Conservation (phyloP, 2,888 invertebrate species). For the Dexiosoma caninum region DNA sequence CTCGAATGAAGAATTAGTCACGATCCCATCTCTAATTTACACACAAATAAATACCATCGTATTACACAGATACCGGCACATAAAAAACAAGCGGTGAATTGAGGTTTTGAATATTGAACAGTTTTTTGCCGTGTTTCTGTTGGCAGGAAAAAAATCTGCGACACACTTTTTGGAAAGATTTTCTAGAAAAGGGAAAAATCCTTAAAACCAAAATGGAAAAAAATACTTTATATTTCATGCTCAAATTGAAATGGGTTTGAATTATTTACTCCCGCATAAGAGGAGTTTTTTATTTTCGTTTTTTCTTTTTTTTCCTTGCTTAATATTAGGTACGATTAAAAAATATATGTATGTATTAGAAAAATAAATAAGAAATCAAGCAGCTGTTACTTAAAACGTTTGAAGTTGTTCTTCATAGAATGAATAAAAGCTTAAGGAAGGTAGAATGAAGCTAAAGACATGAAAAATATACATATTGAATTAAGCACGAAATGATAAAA, state of each 20-base stretch:
- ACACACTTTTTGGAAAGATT: constrained; percentile 43
- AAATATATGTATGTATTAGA: background rate
- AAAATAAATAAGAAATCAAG: background rate
- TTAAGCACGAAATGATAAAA: constrained; percentile 43
- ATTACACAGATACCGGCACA: background rate
- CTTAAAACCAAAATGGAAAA: constrained; percentile 7
- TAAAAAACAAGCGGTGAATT: constrained; percentile 18
- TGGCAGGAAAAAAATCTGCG: constrained; percentile 24
- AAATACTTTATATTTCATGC: constrained; percentile 52
- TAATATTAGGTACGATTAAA: constrained; percentile 12
- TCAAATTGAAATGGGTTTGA: constrained; percentile 54
- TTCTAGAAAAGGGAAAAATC: constrained; percentile 20
- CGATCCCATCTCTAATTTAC: background rate
- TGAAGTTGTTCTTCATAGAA: constrained; percentile 3
- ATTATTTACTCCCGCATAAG: constrained; percentile 3
- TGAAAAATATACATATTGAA: background rate
- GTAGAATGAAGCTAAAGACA: background rate
- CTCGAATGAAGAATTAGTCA: background rate
- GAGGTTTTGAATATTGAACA: constrained; percentile 62
- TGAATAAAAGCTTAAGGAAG: background rate
- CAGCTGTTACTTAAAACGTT: constrained; percentile 51
- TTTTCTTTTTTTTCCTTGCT: no score
- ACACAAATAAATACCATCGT: background rate
- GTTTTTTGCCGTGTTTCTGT: constrained; percentile 43
- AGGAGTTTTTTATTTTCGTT: constrained; percentile 11